Conservation (phyloP, 2,888 invertebrate species). For the Netelia virgata region DNA sequence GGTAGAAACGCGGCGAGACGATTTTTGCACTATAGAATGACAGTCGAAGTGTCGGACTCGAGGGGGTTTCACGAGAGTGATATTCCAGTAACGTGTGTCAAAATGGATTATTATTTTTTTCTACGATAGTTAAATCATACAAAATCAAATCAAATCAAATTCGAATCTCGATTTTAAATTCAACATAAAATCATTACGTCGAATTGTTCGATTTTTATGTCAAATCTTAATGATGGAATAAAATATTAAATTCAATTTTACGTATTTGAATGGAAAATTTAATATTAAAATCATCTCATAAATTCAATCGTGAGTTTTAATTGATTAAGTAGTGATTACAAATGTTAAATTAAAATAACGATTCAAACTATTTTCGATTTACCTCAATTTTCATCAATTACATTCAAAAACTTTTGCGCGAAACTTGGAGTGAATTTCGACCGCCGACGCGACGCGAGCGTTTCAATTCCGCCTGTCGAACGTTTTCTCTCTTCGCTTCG, state of each 20-base stretch:
- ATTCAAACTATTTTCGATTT: too few species aligned
- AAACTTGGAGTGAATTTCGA: too few species aligned
- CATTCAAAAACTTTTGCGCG: too few species aligned
- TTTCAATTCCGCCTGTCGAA: neutral
- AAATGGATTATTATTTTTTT: neutral
- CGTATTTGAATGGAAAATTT: neutral
- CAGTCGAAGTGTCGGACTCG: constrained; percentile 8
- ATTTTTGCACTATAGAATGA: constrained; percentile 36
- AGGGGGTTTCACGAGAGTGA: neutral
- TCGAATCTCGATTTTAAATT: neutral
- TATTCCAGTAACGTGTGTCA: neutral
- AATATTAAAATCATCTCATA: neutral
- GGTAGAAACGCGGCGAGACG: neutral
- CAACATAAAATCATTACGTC: too few species aligned
- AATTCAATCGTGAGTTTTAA: neutral
- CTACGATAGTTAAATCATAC: neutral
- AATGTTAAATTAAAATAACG: too few species aligned
- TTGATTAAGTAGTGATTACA: neutral
- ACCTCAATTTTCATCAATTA: too few species aligned
- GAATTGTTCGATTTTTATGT: too few species aligned
- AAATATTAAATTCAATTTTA: neutral
- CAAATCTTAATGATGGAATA: neutral
- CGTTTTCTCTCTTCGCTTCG: neutral
- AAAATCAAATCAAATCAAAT: neutral
- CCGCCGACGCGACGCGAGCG: neutral